Base-by-base conservation (phyloP, 2,888 invertebrate species). In the Leucozona laternaria region DNA sequence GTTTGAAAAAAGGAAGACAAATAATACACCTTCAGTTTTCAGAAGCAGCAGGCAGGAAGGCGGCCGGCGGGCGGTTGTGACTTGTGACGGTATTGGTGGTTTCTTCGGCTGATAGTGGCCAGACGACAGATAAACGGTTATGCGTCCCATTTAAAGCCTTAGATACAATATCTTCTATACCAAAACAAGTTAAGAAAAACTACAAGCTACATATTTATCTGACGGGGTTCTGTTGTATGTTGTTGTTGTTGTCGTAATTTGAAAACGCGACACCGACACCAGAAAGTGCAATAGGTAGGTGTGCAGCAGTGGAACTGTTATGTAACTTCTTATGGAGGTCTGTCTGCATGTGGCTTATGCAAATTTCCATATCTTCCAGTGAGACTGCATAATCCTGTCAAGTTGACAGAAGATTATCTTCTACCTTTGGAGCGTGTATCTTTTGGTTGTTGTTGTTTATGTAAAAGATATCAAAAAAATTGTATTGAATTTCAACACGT, bases 141-240 rank as follows among this genome's bases (percentile, higher is more conserved):
- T 73, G 73, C 66, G 80, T 80, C 43, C 75, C 68, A 75, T 80
- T 80, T 75, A 37, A 62, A 50, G 53, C 62, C 70, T 58, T 71
- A 62, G 62, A 60, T 58, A 57, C 43, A 75, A 64, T 34, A 28
- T 45, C 64, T 48, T 68, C 73, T 13, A n/a, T n/a, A 53, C 25
- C 25, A 53, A 53, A 79, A 73, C 79, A 64, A 79, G 79, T 79
- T 79, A 17, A 62, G 34, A 62, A 34, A 43, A 37, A 20, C 20
- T 17, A 50, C 37, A 20, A 20, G 8, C 4, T 40, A 40, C 13
- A 37, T 31, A 34, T 45, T 28, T 48, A 64, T 64, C 31, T 45
- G 17, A 58, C 37, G 58, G 64, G 64, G 48, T 64, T 64, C 64
- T 62, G 25, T 28, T n/a, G n/a, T n/a, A n/a, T n/a, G n/a, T n/a